Base-by-base conservation (phyloP, 2,797 vertebrate genomes). In the Pseudochirops corinnae region DNA sequence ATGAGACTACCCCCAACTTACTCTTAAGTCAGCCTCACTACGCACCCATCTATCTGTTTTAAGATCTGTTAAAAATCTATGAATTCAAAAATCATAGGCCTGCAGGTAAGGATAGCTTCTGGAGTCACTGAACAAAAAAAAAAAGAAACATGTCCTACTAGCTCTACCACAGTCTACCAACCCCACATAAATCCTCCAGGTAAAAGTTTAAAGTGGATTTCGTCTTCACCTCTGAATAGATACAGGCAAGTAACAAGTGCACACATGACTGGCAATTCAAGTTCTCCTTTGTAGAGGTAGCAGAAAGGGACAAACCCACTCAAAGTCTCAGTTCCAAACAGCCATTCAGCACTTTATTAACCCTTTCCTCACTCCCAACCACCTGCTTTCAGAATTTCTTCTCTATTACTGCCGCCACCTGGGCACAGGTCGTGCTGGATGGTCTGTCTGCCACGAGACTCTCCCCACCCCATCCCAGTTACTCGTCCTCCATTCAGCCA, bases 231-330 rank as follows among this genome's bases (percentile, higher is more conserved):
- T n/a, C 0, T 93, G 74, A 98, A 96, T 96, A 98, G 96, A 99
- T 92, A 95, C 95, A 97, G 96, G 93, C 97, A 56, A 0, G 95
- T 97, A 97, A 98, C 98, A 99, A 98, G 98, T 98, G 97, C 93
- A 91, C 97, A 98, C 98, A 98, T 3, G 98, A 98, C 12, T 98
- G 97, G 98, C 98, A 99, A 57, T 57, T 98, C 93, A 93, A 93
- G 91, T 95, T 98, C 94, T 93, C 55, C 95, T 97, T 97, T 94
- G 82, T 56, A 24, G 10, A 93, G 93, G 82, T 93, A 97, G 93
- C 93, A 98, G 28, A 94, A 97, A 98, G 96, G 93, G 98, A 96
- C 96, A 98, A 97, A 97, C 55, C 56, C 91, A 92, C 91, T 95
- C n/a, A 52, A 90, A 4, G 96, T 94, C 96, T 56, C 94, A 12